A percentile compares a stretch with the other conserved stretches of the same genome.
phyloP scores from a whole-genome alignment of 2,888 invertebrate species.

The Leptothorax acervorum region DNA sequence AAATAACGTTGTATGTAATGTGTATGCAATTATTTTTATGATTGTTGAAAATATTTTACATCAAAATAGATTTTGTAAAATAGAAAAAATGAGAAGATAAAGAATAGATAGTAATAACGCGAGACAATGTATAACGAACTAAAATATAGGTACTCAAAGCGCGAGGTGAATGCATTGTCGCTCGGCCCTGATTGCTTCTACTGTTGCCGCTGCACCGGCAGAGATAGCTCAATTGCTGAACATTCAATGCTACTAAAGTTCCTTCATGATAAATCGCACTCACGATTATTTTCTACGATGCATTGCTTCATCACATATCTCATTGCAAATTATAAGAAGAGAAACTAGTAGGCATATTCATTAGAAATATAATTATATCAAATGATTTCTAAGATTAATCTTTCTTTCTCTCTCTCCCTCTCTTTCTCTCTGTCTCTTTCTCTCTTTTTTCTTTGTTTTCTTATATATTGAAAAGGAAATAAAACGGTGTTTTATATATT shows the following conservation, averaged over 20 bases:
- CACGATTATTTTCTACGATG: conserved; percentile 50
- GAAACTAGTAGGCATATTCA: background rate
- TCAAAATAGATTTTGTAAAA: background rate
- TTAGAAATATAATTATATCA: background rate
- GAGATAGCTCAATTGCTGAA: conserved; percentile 83
- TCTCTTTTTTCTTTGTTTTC: background rate
- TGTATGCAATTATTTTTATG: background rate
- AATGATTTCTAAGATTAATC: background rate
- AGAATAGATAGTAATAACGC: conserved; percentile 53
- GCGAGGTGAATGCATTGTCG: conserved; percentile 80
- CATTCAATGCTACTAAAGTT: conserved; percentile 75
- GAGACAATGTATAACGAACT: conserved; percentile 71
- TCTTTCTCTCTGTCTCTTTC: background rate
- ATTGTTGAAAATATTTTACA: background rate
- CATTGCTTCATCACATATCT: conserved; percentile 16
- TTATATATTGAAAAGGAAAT: background rate
- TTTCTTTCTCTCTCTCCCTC: background rate
- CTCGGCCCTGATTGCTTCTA: conserved; percentile 80
- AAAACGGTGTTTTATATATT: background rate
- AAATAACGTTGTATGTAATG: background rate
- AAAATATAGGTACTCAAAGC: conserved; percentile 69
- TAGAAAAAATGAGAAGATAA: background rate
- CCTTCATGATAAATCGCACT: conserved; percentile 66
- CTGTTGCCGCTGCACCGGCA: conserved; percentile 65
- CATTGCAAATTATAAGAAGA: conserved; percentile 1